Conservation (phyloP, 2,113 vertebrate genomes). For the Odocoileus hemionus region DNA sequence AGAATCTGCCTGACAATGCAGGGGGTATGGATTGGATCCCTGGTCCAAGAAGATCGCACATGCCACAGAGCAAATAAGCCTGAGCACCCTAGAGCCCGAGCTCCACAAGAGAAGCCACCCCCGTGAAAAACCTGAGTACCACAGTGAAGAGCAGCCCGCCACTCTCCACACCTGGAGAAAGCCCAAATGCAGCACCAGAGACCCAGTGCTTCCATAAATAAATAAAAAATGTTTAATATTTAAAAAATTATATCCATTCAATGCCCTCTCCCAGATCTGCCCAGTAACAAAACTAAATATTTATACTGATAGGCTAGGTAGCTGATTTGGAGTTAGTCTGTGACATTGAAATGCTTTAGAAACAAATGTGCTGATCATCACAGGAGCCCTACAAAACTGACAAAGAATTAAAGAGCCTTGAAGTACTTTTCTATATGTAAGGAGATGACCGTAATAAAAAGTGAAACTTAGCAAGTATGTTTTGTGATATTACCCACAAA, state of each 20-base stretch:
- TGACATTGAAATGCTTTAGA: neutral
- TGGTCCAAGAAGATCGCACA: neutral
- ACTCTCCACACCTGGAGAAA: neutral
- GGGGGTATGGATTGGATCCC: neutral
- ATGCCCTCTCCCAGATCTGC: neutral
- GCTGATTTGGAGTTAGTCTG: neutral
- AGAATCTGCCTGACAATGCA: neutral
- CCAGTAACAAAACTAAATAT: neutral
- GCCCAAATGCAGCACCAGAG: neutral
- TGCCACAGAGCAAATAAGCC: neutral
- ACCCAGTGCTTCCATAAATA: no score
- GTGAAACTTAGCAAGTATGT: neutral
- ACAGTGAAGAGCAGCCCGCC: neutral
- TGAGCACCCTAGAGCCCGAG: neutral
- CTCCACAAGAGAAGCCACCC: neutral
- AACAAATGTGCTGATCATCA: neutral
- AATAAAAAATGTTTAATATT: neutral
- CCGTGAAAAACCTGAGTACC: neutral
- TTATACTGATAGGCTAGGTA: neutral
- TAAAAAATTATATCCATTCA: neutral
- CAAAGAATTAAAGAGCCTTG: neutral
- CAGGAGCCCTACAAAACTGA: neutral
- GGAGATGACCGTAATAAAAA: neutral
- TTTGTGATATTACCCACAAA: neutral
- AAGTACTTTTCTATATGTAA: neutral